These are phyloP conservation scores for Acanthurus tractus DNA, from an alignment of 2,797 vertebrate genomes.

Conservation along the genomic window DNA sequence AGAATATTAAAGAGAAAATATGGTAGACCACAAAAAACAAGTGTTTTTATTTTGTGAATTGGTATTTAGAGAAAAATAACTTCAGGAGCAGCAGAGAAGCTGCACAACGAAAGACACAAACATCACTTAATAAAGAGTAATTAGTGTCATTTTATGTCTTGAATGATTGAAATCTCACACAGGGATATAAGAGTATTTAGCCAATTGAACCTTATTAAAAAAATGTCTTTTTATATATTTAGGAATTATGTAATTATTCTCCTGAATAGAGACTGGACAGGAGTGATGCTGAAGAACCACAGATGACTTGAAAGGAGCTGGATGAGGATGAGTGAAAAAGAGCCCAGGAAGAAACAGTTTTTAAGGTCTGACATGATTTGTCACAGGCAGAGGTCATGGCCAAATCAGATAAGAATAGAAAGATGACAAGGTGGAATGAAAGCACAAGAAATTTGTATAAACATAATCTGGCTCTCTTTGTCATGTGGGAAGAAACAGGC, in stretches of 20 bases:
- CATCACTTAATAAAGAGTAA: neutral
- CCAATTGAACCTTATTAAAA: neutral
- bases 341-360: constrained; percentile 10
- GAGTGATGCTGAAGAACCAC: too few relatives aligned
- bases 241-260: neutral
- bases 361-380: constrained; percentile 6
- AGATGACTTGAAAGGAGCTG: too few relatives aligned
- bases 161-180: neutral
- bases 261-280: neutral
- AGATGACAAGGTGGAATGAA: constrained; percentile 11
- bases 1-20: neutral
- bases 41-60: neutral
- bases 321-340: constrained; percentile 7
- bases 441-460: constrained; percentile 22
- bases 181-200: neutral
- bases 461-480: neutral
- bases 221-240: neutral
- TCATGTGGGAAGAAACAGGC: neutral
- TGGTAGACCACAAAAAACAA: neutral
- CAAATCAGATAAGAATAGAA: constrained; percentile 37
- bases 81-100: neutral
- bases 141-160: neutral
- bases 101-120: neutral
- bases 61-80: neutral
- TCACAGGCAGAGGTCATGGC: constrained; percentile 4